Percentiles rank a stretch among this genome's conserved stretches.
Evolutionary conservation across 2,113 vertebrate species (phyloP).

Genomic region (Odocoileus virginianus): DNA sequence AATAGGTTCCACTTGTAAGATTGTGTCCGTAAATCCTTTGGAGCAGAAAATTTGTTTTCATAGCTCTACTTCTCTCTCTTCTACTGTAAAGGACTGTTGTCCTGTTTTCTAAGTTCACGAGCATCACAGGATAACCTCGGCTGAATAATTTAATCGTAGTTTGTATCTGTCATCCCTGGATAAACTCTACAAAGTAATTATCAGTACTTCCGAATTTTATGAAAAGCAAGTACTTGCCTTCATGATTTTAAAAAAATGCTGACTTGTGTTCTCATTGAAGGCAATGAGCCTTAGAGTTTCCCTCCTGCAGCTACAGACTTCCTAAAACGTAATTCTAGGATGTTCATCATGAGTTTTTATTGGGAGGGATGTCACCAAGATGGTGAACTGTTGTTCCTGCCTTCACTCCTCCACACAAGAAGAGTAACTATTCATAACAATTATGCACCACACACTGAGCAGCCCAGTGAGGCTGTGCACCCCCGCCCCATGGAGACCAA

Average conservation of each 20-base stretch:
- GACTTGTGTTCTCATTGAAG: constrained; percentile 42
- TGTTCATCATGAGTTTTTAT: neutral
- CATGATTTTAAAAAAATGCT: neutral
- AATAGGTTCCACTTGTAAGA: neutral
- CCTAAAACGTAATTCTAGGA: neutral
- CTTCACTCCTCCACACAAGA: neutral
- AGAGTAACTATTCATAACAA: neutral
- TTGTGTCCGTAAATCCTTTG: neutral
- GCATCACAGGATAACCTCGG: neutral
- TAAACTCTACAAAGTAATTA: constrained; percentile 46
- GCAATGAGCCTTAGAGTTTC: constrained; percentile 28
- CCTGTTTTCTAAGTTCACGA: neutral
- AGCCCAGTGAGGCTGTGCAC: neutral
- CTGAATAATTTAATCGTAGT: neutral
- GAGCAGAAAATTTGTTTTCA: neutral
- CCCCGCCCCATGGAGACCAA: neutral
- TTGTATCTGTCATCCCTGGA: constrained; percentile 28
- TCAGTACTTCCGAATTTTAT: constrained; percentile 25
- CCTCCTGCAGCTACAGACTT: neutral
- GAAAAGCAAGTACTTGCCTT: constrained; percentile 26
- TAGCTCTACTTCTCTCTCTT: neutral
- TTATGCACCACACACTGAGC: neutral
- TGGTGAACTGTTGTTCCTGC: neutral
- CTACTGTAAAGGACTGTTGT: neutral
- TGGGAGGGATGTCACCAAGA: neutral